Conservation (phyloP, 2,797 vertebrate species). For the Onychomys arenicola region DNA sequence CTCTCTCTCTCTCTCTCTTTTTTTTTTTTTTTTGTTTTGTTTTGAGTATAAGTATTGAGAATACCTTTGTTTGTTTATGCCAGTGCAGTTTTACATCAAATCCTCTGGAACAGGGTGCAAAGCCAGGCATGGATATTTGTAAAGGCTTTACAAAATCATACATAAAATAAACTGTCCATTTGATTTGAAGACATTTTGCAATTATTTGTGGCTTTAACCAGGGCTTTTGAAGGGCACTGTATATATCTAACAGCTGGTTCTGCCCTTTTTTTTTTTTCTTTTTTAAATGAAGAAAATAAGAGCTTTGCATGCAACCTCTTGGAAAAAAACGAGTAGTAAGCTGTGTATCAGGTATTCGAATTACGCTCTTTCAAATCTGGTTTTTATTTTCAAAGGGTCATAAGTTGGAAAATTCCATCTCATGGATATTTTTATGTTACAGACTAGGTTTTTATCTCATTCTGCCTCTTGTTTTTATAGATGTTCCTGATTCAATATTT, state of each 20-base stretch:
- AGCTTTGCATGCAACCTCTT: conserved; percentile 77
- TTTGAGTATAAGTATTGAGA: conserved; percentile 50
- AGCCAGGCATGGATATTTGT: conserved; percentile 19
- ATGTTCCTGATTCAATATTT: neutral
- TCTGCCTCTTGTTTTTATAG: conserved; percentile 17
- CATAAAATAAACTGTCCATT: conserved; percentile 74
- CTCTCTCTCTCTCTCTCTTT: neutral
- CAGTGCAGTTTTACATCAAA: conserved; percentile 39
- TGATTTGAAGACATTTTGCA: conserved; percentile 80
- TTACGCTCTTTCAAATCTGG: conserved; percentile 67
- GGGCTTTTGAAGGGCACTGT: conserved; percentile 78
- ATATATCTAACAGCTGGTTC: conserved; percentile 80
- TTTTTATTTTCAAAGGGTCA: conserved; percentile 72
- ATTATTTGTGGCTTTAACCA: conserved; percentile 82
- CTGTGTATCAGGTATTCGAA: conserved; percentile 66
- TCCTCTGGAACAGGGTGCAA: conserved; percentile 69
- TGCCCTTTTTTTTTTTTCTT: conserved; percentile 28
- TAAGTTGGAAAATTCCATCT: conserved; percentile 29
- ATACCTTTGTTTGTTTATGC: conserved; percentile 75
- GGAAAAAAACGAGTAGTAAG: conserved; percentile 76
- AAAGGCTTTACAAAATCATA: conserved; percentile 72
- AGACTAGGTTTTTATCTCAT: conserved; percentile 43
- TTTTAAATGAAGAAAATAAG: conserved; percentile 64
- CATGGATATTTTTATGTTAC: conserved; percentile 58
- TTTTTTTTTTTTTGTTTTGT: conserved; percentile 53